Conservation (phyloP, 2,888 invertebrate genomes). For the Periphyllus acericola region DNA sequence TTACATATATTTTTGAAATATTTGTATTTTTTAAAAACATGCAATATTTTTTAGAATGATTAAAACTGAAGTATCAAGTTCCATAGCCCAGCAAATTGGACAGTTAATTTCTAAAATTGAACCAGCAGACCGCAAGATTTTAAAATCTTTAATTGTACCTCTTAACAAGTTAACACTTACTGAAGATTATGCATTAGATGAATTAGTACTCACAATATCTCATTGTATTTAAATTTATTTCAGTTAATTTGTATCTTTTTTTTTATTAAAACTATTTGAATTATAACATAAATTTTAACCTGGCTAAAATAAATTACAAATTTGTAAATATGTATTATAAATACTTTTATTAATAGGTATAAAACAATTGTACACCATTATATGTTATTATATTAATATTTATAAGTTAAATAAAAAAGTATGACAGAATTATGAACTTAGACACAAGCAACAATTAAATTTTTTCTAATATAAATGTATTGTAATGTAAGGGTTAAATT, state of each 20-base stretch:
- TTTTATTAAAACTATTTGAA: background rate
- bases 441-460: background rate
- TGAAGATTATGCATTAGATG: conserved; percentile 70
- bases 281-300: background rate
- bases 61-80: conserved; percentile 72
- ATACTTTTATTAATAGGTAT: background rate
- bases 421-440: background rate
- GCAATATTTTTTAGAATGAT: conserved; percentile 68
- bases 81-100: conserved; percentile 69
- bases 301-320: conserved; percentile 18
- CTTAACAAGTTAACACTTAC: conserved; percentile 71
- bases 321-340: conserved; percentile 26
- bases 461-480: background rate
- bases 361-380: background rate
- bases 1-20: too few species aligned
- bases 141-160: conserved; percentile 68
- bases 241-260: background rate
- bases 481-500: background rate
- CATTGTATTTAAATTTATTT: background rate
- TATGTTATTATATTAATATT: conserved; percentile 20
- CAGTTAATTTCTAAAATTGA: conserved; percentile 64
- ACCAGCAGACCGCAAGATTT: conserved; percentile 64
- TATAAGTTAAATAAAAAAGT: conserved; percentile 18
- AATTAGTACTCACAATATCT: conserved; percentile 30
- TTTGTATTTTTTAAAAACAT: background rate